These are phyloP conservation scores for Daktulosphaira vitifoliae DNA, from an alignment of 1,140 invertebrate genomes.

Conservation along the genomic window DNA sequence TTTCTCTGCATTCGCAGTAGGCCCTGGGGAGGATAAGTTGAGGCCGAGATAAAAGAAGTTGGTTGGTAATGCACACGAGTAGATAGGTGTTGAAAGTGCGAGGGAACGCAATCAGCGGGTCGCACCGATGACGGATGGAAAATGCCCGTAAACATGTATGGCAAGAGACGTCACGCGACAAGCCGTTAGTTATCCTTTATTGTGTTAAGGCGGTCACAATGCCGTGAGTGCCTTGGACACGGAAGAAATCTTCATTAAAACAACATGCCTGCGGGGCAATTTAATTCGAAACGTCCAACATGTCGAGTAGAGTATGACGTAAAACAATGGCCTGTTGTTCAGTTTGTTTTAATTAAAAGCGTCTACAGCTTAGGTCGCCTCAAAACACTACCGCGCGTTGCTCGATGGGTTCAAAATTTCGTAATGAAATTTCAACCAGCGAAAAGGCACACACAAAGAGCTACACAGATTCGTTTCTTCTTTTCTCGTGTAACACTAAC, in stretches of 20 bases:
- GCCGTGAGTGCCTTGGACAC: background rate
- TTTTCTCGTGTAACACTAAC: too few species aligned
- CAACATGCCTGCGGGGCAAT: background rate
- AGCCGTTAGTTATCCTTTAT: constrained; percentile 28
- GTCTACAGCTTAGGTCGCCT: background rate
- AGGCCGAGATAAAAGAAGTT: too few species aligned
- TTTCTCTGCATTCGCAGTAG: too few species aligned
- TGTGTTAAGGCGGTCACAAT: constrained; percentile 4
- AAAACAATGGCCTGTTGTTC: constrained; percentile 19
- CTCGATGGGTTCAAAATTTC: too few species aligned
- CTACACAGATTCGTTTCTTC: too few species aligned
- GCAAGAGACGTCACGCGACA: constrained; percentile 7
- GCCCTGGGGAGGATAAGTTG: too few species aligned
- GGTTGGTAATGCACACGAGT: too few species aligned
- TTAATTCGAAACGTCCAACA: constrained; percentile 24
- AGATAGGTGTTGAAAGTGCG: too few species aligned
- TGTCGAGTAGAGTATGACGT: background rate
- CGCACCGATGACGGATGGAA: constrained; percentile 10
- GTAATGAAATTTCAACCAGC: too few species aligned
- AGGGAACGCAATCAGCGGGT: background rate
- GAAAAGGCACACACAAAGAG: too few species aligned
- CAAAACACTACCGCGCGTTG: too few species aligned
- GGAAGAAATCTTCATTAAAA: constrained; percentile 29
- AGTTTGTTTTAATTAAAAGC: constrained; percentile 29
- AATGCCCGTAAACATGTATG: background rate